Conservation (phyloP, 2,113 vertebrate genomes). For the Dolichallabes microphthalmus region DNA sequence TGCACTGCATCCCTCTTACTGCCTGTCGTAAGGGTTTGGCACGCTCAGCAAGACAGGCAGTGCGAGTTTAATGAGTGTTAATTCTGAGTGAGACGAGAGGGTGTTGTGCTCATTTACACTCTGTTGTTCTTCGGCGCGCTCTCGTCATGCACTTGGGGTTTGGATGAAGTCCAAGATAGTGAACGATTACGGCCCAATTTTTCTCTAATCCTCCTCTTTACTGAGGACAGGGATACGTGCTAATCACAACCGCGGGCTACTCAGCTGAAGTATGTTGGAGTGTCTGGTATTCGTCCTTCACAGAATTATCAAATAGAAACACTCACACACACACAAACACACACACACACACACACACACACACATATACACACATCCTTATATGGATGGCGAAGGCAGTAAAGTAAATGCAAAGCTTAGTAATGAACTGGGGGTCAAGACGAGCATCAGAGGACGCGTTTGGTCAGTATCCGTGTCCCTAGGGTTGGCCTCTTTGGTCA, state of each 20-base stretch:
- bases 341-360: background rate
- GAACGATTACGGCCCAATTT: slow-evolving; percentile 46
- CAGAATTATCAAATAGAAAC: background rate
- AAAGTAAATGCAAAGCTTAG: background rate
- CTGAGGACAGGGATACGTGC: slow-evolving; percentile 43
- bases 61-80: slow-evolving; percentile 30
- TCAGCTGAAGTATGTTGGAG: slow-evolving; percentile 42
- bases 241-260: slow-evolving; percentile 49
- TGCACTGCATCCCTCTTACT: background rate
- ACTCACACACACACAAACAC: background rate
- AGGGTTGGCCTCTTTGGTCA: background rate
- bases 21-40: background rate
- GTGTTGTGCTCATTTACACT: slow-evolving; percentile 31
- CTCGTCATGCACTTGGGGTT: slow-evolving; percentile 43
- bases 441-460: slow-evolving; percentile 20
- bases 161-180: slow-evolving; percentile 50
- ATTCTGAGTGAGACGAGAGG: slow-evolving; percentile 20
- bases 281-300: slow-evolving; percentile 55
- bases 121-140: slow-evolving; percentile 42
- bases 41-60: slow-evolving; percentile 6
- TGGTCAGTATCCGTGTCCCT: background rate
- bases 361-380: background rate
- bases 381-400: background rate
- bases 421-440: slow-evolving; percentile 32
- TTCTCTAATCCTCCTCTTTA: slow-evolving; percentile 45